Evolutionary conservation across 2,113 vertebrate species (phyloP).

Genomic region (Tachysurus vachellii): DNA sequence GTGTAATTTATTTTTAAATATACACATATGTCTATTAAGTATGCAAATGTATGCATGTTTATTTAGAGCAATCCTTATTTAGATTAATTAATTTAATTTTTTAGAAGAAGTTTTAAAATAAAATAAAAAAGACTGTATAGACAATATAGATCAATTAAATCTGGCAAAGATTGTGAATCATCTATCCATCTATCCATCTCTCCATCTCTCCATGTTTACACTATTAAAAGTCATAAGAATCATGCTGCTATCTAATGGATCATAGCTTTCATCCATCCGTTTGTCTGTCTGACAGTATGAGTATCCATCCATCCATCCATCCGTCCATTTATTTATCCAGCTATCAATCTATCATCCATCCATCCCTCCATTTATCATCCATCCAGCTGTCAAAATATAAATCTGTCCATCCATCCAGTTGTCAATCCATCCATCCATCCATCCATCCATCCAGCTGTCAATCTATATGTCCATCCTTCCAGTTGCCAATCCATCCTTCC

Average conservation of each 20-base stretch:
- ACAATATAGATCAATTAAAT: background rate
- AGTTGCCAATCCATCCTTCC: background rate
- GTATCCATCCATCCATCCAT: background rate
- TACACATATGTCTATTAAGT: no score
- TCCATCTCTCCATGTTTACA: background rate
- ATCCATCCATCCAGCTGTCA: background rate
- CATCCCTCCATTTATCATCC: background rate
- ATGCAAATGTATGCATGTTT: no score
- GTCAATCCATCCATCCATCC: background rate
- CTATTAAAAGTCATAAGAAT: background rate
- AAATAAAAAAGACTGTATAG: background rate
- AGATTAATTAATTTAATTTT: no score
- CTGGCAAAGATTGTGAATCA: background rate
- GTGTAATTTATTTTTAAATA: no score
- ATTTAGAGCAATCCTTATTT: no score
- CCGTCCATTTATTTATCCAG: no score
- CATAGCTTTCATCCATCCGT: background rate
- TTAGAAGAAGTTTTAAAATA: background rate
- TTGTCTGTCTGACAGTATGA: background rate
- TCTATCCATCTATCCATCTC: background rate
- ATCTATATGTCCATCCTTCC: background rate
- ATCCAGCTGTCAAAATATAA: background rate
- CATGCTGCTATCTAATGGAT: background rate
- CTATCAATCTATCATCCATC: no score
- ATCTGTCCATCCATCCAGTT: background rate